Base-by-base conservation (phyloP, 2,797 vertebrate species). In the Pantherophis vulpinus region DNA sequence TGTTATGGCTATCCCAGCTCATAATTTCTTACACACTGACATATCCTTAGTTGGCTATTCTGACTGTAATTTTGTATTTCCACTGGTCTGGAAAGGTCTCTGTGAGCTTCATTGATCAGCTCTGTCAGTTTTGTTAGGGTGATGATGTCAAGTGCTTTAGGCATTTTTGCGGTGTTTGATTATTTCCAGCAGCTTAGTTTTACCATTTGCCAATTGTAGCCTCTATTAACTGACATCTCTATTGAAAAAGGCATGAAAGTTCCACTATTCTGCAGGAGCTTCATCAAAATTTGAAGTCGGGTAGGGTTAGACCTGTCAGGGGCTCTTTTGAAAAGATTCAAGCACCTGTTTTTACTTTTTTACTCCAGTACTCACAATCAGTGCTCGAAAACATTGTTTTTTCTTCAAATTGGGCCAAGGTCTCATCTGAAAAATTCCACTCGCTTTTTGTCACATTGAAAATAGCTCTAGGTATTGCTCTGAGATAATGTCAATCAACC, bases 101-200 rank as follows among this genome's bases (percentile, higher is more conserved):
- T 25, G 7, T 91, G 32, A 74, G 42, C 70, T 91, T 93, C 59
- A 47, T 27, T 91, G 93, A 89, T 63, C 25, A 89, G 51, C 27
- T 23, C 87, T 66, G 90, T 93, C 86, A 88, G 56, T 88, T 91
- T 88, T 91, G 86, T 93, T 91, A 91, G 56, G 89, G 90, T 79
- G 86, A 70, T 86, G 23, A 89, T 91, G 90, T 86, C 93, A 89
- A 91, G 14, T 74, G 51, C n/a, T 89, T 91, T 91, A 63, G 93
- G 58, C 87, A 89, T 89, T 89, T 93, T 88, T 79, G 58, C 59
- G n/a, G 90, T 66, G 93, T 63, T 63, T 91, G 86, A 93, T 93
- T 93, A 87, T 93, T 93, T 89, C 87, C 70, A 93, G 90, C 90
- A 86, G 86, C 32, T 91, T 93, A 56, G 87, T 83, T 93, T 91